These are phyloP conservation scores for Sycophila sp. DNA, from an alignment of 1,140 invertebrate genomes.

Conservation along the genomic window DNA sequence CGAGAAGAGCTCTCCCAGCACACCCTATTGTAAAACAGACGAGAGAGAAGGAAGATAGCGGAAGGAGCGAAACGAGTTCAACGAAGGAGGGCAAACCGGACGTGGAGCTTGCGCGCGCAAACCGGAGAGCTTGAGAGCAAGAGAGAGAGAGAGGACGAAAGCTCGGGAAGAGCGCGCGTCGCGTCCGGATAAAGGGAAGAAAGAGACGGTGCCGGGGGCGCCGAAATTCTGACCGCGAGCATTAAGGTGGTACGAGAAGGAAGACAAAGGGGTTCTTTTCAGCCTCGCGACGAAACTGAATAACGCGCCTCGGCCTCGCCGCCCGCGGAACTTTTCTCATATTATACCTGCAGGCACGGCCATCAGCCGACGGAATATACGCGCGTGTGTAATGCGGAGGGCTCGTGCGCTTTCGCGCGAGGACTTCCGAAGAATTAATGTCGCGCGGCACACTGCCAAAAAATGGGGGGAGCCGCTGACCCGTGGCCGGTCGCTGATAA, in stretches of 20 bases:
- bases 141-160: not conserved
- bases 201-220: constrained; percentile 25
- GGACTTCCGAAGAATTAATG: constrained; percentile 53
- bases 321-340: not conserved
- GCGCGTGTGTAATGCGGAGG: not conserved
- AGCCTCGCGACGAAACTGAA: constrained; percentile 40
- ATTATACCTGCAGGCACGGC: not conserved
- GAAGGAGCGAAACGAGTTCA: not conserved
- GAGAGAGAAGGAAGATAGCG: not conserved
- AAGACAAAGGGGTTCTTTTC: constrained; percentile 50
- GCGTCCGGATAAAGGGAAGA: not conserved
- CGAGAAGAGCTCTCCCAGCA: not conserved
- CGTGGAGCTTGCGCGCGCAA: too few relatives aligned
- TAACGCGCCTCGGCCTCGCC: not conserved
- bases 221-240: constrained; percentile 30
- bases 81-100: not conserved
- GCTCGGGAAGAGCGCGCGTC: not conserved
- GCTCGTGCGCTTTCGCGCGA: constrained; percentile 28
- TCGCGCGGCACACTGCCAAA: constrained; percentile 55
- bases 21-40: not conserved
- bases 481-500: too few relatives aligned
- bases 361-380: not conserved
- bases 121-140: not conserved
- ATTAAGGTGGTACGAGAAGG: constrained; percentile 28
- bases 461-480: constrained; percentile 45